Conservation (phyloP, 1,140 invertebrate genomes). For the Mactra quadrangularis region DNA sequence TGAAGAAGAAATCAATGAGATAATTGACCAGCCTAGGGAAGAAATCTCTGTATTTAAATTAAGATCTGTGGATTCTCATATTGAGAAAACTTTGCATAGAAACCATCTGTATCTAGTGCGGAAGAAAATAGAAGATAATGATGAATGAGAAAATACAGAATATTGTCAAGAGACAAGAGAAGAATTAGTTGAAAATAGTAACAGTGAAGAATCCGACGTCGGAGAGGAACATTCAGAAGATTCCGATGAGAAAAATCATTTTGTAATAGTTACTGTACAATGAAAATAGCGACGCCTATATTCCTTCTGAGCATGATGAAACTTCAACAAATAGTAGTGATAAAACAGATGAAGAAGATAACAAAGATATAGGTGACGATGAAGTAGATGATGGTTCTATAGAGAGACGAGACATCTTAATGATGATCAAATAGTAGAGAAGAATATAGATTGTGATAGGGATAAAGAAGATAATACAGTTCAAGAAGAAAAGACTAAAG, state of each 20-base stretch:
- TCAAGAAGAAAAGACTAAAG: background rate
- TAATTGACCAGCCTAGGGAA: no score
- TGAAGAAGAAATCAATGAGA: conserved; percentile 8
- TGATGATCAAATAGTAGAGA: background rate
- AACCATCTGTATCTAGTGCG: conserved; percentile 17
- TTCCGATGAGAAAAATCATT: background rate
- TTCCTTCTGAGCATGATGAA: no score
- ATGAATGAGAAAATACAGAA: background rate
- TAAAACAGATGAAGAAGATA: background rate
- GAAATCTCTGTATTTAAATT: no score
- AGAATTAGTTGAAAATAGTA: no score
- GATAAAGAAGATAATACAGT: background rate
- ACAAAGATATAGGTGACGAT: background rate
- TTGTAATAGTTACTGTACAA: background rate
- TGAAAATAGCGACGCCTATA: no score
- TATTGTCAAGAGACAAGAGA: no score
- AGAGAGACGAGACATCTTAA: background rate
- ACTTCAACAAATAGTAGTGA: background rate
- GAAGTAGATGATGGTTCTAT: no score
- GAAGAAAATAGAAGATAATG: background rate
- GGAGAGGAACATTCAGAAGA: background rate
- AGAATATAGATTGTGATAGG: background rate
- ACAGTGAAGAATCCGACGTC: conserved; percentile 8
- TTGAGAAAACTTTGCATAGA: conserved; percentile 21
- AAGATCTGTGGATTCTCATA: background rate